A percentile compares a stretch with the other conserved stretches of the same genome.
These are phyloP conservation scores for Acanthornis magna DNA, from an alignment of 2,797 vertebrate species.

Conservation along the genomic window DNA sequence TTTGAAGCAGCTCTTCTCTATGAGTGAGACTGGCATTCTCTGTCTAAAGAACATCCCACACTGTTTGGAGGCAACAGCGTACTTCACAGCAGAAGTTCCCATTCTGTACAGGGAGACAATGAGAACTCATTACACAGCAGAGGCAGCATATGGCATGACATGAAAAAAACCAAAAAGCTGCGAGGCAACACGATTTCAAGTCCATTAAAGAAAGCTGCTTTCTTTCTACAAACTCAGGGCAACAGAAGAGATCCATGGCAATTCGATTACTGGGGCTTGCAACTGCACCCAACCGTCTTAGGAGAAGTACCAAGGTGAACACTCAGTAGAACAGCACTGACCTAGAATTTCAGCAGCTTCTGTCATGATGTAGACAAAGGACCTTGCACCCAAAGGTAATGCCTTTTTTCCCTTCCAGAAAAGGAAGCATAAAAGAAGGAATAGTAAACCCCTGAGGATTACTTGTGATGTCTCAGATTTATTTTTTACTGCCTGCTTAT, in stretches of 20 bases:
- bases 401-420: not conserved
- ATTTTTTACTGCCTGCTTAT: not conserved
- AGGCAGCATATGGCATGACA: not conserved
- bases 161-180: not conserved
- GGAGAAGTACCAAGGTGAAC: not conserved
- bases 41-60: not conserved
- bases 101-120: not conserved
- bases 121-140: not conserved
- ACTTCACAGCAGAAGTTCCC: not conserved
- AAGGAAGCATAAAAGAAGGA: not conserved
- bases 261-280: not conserved
- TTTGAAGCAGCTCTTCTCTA: not conserved
- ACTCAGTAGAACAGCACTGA: not conserved
- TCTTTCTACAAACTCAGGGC: not conserved
- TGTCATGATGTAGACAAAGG: not conserved
- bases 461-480: not conserved
- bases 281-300: not conserved
- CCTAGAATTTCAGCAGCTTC: not conserved
- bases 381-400: not conserved
- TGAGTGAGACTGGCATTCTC: not conserved
- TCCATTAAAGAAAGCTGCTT: not conserved
- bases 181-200: not conserved
- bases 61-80: rapidly evolving
- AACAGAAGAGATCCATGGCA: not conserved
- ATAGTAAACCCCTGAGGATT: not conserved